Evolutionary conservation across 2,113 vertebrate genomes (phyloP), one percentile per base, ranked within the genome.

Genomic region (Zootoca vivipara): DNA sequence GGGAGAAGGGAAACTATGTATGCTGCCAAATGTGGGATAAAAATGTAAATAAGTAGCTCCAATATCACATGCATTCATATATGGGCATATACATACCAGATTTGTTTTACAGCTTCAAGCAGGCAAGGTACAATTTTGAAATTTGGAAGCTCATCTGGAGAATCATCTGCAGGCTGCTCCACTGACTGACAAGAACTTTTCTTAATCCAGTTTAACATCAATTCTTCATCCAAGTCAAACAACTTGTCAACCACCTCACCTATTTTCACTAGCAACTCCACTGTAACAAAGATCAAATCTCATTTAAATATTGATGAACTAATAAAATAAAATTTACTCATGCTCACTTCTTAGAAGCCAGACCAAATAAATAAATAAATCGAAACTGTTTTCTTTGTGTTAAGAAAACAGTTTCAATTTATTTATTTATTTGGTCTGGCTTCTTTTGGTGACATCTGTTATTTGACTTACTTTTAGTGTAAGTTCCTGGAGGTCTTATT

Each of bases 201-300:
- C 92, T 94, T 96, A 95, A 99, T 96, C 99, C 99, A 99, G 72
- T 93, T 97, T 93, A 98, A 96, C 98, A 99, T 99, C 69, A 99
- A 89, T 70, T 98, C 98, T 94, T 99, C 98, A 87, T 99, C 98
- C 86, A 99, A 95, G 93, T 99, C 99, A 95, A 99, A 99, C 28
- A 99, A 96, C 88, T 99, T 99, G 93, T 99, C 98, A 65, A 99
- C 97, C 88, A 99, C 95, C 91, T 99, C 98, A 40, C 99, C 99
- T 0, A 99, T 97, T 91, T 99, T 99, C 78, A 98, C 96, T 86
- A 99, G 96, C 91, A 99, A 94, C 42, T 99, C 98, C 90, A 96
- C 99, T 99, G 95, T 38, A 92, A 62, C 83, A 58, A 90, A 91
- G 18, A 0, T 69, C 0, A 26, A 7, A 85, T 81, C 46, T 88